Evolutionary conservation across 1,140 invertebrate genomes (phyloP).

Genomic region (Meloidogyne hapla): DNA sequence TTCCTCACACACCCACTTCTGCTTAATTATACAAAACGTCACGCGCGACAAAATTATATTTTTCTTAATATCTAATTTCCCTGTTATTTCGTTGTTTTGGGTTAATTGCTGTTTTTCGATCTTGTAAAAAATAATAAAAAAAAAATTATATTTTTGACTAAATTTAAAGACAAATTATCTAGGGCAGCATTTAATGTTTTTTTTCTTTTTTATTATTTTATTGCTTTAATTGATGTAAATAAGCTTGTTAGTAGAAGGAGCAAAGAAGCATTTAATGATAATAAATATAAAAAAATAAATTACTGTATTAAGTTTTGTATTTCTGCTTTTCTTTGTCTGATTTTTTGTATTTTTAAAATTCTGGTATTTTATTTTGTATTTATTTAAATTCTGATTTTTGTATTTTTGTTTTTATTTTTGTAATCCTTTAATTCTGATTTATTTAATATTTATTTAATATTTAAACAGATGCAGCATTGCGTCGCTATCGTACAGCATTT

Average conservation of each 20-base stretch:
- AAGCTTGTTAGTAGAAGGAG: not conserved
- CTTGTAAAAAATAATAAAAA: not conserved
- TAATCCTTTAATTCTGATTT: not conserved
- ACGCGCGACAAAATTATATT: not conserved
- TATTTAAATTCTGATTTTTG: conserved; percentile 2
- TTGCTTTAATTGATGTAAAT: not conserved
- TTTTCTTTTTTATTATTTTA: conserved; percentile 7
- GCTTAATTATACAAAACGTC: not conserved
- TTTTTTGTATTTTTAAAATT: not conserved
- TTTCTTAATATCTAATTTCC: not conserved
- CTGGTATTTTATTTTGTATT: not conserved
- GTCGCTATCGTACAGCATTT: conserved; percentile 94
- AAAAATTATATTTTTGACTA: not conserved
- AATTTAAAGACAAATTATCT: not conserved
- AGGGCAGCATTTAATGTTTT: not conserved
- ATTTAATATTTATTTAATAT: no score
- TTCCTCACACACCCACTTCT: not conserved
- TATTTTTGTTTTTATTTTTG: not conserved
- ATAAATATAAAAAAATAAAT: not conserved
- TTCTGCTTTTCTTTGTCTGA: no score
- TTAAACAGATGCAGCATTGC: conserved; percentile 65
- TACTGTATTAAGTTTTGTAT: not conserved
- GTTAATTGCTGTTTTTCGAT: not conserved
- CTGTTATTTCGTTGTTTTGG: not conserved
- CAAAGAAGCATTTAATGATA: no score